These are phyloP conservation scores for Chlamydotis undulata DNA, from an alignment of 2,113 vertebrate species.

Conservation along the genomic window DNA sequence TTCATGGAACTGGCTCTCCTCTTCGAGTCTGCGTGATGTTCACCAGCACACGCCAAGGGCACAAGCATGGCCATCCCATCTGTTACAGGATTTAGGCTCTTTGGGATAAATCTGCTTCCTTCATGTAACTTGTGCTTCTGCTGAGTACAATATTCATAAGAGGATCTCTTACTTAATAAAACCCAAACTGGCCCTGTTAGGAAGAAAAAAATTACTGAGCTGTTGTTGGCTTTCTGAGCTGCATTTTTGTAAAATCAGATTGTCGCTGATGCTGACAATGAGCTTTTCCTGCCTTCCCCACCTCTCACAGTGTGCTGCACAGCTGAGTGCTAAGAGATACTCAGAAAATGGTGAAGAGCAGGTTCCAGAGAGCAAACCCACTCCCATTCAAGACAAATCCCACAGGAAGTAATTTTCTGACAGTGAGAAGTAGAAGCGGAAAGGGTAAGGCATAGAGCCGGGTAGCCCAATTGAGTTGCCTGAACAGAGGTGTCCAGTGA, in stretches of 20 bases:
- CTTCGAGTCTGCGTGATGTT: not conserved
- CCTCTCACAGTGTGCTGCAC: not conserved
- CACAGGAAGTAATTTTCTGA: not conserved
- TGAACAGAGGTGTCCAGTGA: not conserved
- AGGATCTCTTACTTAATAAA: not conserved
- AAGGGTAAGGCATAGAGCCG: not conserved
- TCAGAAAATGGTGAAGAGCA: not conserved
- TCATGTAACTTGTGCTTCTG: not conserved
- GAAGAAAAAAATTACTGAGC: not conserved
- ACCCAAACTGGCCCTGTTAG: not conserved
- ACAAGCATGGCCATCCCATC: not conserved
- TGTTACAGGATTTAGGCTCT: not conserved
- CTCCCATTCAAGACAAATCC: not conserved
- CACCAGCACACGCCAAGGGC: not conserved
- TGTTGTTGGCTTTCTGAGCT: not conserved
- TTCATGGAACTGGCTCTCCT: not conserved
- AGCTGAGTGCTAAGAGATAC: not conserved
- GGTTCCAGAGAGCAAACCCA: not conserved
- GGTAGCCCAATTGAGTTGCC: not conserved
- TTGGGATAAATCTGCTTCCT: not conserved
- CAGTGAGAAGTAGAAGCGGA: not conserved
- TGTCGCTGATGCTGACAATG: not conserved
- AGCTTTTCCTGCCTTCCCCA: not conserved
- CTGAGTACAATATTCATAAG: not conserved
- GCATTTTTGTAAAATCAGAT: not conserved